A percentile compares a stretch with the other conserved stretches of the same genome.
phyloP scores from a whole-genome alignment of 2,888 invertebrate genomes.

The Argyresthia albistria region DNA sequence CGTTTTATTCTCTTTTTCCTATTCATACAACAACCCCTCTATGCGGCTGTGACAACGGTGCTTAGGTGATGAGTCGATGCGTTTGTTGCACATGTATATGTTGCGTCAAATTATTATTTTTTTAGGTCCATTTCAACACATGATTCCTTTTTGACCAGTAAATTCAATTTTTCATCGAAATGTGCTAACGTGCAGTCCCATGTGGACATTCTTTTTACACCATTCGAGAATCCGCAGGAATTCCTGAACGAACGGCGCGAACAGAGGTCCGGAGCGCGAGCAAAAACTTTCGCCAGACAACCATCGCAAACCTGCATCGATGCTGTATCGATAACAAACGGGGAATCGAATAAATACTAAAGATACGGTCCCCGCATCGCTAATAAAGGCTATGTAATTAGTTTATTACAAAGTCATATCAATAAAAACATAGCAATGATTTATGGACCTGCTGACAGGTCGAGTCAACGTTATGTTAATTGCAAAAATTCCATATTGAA shows the following conservation, averaged over 20 bases:
- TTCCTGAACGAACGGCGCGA: constrained; percentile 45
- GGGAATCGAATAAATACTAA: constrained; percentile 21
- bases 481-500: constrained; percentile 2
- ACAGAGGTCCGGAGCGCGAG: constrained; percentile 41
- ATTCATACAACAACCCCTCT: constrained; percentile 41
- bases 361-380: constrained; percentile 32
- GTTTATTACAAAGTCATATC: constrained; percentile 28
- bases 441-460: constrained; percentile 10
- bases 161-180: background rate
- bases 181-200: constrained; percentile 14
- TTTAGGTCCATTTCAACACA: no score
- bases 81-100: constrained; percentile 19
- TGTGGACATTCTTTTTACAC: constrained; percentile 41
- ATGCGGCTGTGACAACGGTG: constrained; percentile 22
- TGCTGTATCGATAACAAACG: background rate
- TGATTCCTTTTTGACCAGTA: background rate
- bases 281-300: background rate
- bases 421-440: constrained; percentile 28
- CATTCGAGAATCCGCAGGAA: constrained; percentile 44
- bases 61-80: constrained; percentile 20
- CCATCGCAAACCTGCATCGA: constrained; percentile 4
- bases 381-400: constrained; percentile 35
- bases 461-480: background rate
- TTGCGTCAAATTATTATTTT: constrained; percentile 6
- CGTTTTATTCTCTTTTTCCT: constrained; percentile 56